phyloP scores from a whole-genome alignment of 2,797 vertebrate species.

The Sebastes cheni region DNA sequence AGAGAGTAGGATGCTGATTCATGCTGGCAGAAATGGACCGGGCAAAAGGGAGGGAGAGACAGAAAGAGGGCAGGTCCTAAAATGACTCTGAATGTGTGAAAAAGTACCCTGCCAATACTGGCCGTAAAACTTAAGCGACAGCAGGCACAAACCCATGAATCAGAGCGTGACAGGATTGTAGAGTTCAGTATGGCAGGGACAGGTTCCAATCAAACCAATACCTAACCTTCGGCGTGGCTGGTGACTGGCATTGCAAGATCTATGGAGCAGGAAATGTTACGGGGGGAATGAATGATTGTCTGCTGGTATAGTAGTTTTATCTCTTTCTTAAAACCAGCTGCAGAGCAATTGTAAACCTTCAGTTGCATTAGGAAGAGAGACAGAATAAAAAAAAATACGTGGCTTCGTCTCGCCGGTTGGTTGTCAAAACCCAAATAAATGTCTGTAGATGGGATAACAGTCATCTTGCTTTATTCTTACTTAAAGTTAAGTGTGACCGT shows the following conservation, averaged over 20 bases:
- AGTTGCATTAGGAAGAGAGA: background rate
- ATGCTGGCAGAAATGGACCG: constrained; percentile 61
- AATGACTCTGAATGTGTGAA: constrained; percentile 71
- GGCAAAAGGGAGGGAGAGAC: constrained; percentile 46
- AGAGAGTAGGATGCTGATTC: constrained; percentile 68
- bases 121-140: constrained; percentile 73
- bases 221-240: constrained; percentile 35
- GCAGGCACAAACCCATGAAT: constrained; percentile 76
- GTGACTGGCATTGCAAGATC: constrained; percentile 33
- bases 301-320: constrained; percentile 10
- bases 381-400: constrained; percentile 10
- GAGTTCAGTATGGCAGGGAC: constrained; percentile 52
- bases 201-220: constrained; percentile 58
- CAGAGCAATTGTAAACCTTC: constrained; percentile 1
- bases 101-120: constrained; percentile 68
- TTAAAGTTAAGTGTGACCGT: background rate
- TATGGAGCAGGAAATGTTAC: constrained; percentile 9
- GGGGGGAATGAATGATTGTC: constrained; percentile 14
- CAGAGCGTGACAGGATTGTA: constrained; percentile 62
- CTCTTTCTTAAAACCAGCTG: constrained; percentile 20
- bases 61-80: constrained; percentile 44
- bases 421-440: constrained; percentile 12
- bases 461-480: background rate
- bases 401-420: background rate
- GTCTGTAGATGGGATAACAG: background rate